phyloP scores from a whole-genome alignment of 1,140 invertebrate species.

The Sinonovacula constricta region DNA sequence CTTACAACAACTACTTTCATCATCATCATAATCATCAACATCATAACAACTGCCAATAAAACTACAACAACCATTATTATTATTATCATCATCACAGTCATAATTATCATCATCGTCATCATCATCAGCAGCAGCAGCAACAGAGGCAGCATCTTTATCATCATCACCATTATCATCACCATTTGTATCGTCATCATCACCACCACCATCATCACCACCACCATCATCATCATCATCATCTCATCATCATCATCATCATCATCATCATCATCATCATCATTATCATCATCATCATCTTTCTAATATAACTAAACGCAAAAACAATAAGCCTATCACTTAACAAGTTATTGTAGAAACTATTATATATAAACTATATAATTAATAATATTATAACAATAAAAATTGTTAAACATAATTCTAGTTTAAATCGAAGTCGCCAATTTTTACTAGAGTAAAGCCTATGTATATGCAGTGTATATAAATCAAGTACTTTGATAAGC shows the following conservation, averaged over 20 bases:
- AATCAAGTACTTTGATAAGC: conserved; percentile 2
- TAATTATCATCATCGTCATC: too few relatives aligned
- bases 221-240: conserved; percentile 1
- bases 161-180: not conserved
- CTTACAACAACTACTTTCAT: not conserved
- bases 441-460: not conserved
- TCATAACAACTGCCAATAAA: not conserved
- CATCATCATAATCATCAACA: too few relatives aligned
- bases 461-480: not conserved
- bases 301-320: not conserved
- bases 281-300: conserved; percentile 4
- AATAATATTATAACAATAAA: not conserved
- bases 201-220: conserved; percentile 3
- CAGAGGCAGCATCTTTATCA: too few relatives aligned
- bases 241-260: not conserved
- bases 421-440: not conserved
- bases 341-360: not conserved
- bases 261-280: conserved; percentile 4
- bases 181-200: not conserved
- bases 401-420: not conserved
- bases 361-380: not conserved
- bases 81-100: not conserved
- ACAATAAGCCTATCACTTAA: not conserved
- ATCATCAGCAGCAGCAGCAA: too few relatives aligned
- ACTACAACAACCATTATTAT: conserved; percentile 8